Evolutionary conservation across 2,888 invertebrate species (phyloP).

Genomic region (Lasioglossum morio): DNA sequence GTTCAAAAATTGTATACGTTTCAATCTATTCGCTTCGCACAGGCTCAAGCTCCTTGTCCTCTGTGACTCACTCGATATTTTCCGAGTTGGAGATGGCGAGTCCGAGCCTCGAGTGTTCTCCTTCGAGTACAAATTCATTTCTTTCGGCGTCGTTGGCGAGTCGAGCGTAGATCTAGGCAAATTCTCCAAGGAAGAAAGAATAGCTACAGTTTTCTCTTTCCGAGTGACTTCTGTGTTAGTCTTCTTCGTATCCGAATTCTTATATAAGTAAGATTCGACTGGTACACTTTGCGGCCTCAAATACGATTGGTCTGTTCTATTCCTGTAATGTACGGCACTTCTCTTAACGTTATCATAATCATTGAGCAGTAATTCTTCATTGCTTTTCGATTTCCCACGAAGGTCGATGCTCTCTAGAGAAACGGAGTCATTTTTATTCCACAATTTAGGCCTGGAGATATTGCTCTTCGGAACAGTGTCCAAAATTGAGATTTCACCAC

Average conservation of each 20-base stretch:
- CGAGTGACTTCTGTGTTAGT: conserved; percentile 12
- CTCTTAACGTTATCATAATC: background rate
- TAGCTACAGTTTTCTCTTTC: conserved; percentile 33
- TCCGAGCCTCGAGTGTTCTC: background rate
- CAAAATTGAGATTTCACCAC: conserved; percentile 57
- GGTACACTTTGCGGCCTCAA: conserved; percentile 9
- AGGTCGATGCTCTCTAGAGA: conserved; percentile 39
- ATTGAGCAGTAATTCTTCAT: background rate
- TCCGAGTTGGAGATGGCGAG: background rate
- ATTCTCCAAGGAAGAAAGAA: conserved; percentile 49
- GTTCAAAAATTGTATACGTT: conserved; percentile 68
- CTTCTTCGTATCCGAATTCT: background rate
- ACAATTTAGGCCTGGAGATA: background rate
- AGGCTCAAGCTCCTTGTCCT: conserved; percentile 25
- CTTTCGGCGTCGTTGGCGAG: background rate
- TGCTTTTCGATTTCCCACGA: background rate
- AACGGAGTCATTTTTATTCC: conserved; percentile 18
- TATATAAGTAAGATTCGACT: conserved; percentile 1
- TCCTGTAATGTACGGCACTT: background rate
- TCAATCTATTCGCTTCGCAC: conserved; percentile 60
- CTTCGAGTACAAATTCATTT: background rate
- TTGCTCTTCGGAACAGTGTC: conserved; percentile 30
- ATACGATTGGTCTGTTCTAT: background rate
- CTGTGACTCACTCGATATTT: background rate
- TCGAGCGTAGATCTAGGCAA: conserved; percentile 28